A percentile compares a stretch with the other conserved stretches of the same genome.
Conservation (phyloP, 2,113 vertebrate genomes). For the Addax nasomaculatus region DNA sequence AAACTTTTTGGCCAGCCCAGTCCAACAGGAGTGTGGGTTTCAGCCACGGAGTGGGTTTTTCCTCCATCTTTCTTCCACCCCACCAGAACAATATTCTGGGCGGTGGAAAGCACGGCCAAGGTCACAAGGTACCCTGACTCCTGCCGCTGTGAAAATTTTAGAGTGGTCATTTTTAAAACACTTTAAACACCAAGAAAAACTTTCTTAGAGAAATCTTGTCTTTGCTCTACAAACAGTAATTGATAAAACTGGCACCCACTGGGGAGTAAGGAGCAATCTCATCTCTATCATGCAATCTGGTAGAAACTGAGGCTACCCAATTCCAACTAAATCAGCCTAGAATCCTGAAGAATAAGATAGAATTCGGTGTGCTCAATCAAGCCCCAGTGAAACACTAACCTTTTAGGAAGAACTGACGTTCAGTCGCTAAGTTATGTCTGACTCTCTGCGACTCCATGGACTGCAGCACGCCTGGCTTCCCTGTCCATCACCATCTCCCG, state of each 20-base stretch:
- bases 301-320: neutral
- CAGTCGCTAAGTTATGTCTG: neutral
- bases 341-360: neutral
- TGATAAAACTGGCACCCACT: neutral
- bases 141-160: neutral
- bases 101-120: neutral
- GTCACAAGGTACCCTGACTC: neutral
- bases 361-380: neutral
- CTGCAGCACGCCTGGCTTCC: neutral
- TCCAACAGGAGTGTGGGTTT: neutral
- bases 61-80: neutral
- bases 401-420: neutral
- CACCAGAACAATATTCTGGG: neutral
- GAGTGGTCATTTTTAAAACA: neutral
- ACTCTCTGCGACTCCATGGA: neutral
- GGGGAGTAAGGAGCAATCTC: neutral
- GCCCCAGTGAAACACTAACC: neutral
- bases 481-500: neutral
- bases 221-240: neutral
- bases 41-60: accelerated
- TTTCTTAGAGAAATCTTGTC: neutral
- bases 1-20: neutral
- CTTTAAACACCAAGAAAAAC: neutral
- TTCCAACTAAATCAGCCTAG: neutral
- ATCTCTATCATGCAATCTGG: neutral